phyloP scores from a whole-genome alignment of 2,113 vertebrate genomes.

The Centropristis striata region DNA sequence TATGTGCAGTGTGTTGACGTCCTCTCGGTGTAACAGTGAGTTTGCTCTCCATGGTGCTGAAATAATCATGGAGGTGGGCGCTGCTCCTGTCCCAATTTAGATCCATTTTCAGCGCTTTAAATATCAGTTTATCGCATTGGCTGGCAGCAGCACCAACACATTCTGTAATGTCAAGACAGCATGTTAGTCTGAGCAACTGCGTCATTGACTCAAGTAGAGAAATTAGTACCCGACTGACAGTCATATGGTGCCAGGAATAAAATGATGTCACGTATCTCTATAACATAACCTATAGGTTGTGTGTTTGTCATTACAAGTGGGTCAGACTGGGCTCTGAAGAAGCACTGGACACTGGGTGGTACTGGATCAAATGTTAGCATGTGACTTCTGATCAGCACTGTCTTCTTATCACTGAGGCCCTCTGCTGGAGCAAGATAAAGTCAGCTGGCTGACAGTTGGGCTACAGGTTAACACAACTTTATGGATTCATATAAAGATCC shows the following conservation, averaged over 20 bases:
- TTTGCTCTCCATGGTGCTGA: conserved; percentile 86
- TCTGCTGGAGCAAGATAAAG: conserved; percentile 57
- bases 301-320: background rate
- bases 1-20: background rate
- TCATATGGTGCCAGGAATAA: too few relatives aligned
- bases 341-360: background rate
- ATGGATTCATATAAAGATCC: background rate
- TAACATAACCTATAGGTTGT: background rate
- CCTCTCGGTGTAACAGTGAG: background rate
- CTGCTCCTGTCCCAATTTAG: background rate
- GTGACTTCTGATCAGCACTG: conserved; percentile 13
- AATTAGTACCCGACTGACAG: background rate
- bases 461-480: background rate
- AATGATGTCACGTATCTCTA: accelerated
- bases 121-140: background rate
- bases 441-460: background rate
- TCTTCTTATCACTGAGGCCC: conserved; percentile 45
- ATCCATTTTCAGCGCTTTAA: background rate
- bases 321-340: background rate
- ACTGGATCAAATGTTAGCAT: background rate
- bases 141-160: background rate
- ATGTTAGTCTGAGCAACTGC: background rate
- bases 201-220: background rate
- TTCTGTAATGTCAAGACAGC: background rate
- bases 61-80: conserved; percentile 53